These are phyloP conservation scores for Chaitophorus viminalis DNA, from an alignment of 2,888 invertebrate genomes.

Conservation along the genomic window DNA sequence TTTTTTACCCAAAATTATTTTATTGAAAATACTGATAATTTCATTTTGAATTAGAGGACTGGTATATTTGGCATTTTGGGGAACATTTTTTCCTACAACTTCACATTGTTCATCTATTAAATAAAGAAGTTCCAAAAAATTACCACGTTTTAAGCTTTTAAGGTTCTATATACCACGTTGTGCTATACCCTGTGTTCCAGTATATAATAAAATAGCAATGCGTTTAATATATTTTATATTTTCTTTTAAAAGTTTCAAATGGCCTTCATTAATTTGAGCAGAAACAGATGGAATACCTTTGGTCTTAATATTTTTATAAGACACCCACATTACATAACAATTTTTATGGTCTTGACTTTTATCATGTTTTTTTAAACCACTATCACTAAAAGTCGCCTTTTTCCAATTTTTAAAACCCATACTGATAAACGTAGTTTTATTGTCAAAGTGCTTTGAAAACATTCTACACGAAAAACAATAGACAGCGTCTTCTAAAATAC, in stretches of 20 bases:
- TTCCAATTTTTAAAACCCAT: conserved; percentile 64
- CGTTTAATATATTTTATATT: conserved; percentile 63
- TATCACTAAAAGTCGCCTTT: conserved; percentile 62
- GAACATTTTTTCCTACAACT: not conserved
- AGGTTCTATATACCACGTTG: conserved; percentile 62
- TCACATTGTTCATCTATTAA: conserved; percentile 11
- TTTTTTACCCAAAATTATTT: no score
- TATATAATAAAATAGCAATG: conserved; percentile 63
- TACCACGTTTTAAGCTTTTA: conserved; percentile 57
- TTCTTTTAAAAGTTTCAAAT: conserved; percentile 63
- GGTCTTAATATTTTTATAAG: conserved; percentile 40
- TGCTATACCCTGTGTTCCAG: conserved; percentile 63
- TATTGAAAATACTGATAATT: no score
- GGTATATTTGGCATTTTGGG: conserved; percentile 35
- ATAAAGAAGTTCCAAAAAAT: conserved; percentile 52
- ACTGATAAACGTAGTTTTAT: conserved; percentile 27
- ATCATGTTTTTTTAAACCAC: conserved; percentile 63
- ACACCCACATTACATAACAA: conserved; percentile 58
- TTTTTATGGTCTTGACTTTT: conserved; percentile 62
- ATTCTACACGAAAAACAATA: conserved; percentile 60
- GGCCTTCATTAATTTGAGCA: conserved; percentile 63
- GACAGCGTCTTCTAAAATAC: conserved; percentile 50
- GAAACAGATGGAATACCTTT: conserved; percentile 62
- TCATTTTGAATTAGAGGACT: conserved; percentile 31
- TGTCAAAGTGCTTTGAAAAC: conserved; percentile 19